phyloP scores from a whole-genome alignment of 2,113 vertebrate genomes.

The Circaetus gallicus region DNA sequence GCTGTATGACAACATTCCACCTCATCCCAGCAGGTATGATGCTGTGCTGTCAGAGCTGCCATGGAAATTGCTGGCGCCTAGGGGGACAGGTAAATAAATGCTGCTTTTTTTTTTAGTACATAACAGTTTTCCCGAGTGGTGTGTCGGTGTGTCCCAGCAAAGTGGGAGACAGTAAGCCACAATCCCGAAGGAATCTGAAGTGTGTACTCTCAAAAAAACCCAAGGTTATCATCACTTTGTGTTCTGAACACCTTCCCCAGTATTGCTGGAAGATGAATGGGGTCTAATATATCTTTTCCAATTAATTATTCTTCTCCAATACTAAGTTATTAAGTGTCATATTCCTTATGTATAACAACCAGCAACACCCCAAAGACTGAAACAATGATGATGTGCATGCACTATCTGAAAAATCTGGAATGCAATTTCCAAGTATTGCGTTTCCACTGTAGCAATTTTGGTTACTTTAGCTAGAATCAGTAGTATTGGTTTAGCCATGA shows the following conservation, averaged over 20 bases:
- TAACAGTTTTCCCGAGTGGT: neutral
- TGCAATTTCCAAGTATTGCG: neutral
- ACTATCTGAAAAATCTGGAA: neutral
- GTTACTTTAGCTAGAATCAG: neutral
- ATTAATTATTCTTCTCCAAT: neutral
- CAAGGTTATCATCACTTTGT: neutral
- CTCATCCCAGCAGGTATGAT: slow-evolving; percentile 46
- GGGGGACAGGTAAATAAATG: slow-evolving; percentile 45
- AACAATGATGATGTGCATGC: neutral
- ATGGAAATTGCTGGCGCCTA: neutral
- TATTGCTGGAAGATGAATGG: neutral
- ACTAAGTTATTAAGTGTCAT: neutral
- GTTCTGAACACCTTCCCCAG: neutral
- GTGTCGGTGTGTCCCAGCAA: neutral
- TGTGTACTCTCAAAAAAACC: neutral
- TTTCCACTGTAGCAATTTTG: neutral
- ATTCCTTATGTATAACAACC: neutral
- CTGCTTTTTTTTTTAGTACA: neutral
- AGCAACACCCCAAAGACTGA: neutral
- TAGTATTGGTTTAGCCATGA: neutral
- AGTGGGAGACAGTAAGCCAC: neutral
- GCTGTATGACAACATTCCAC: slow-evolving; percentile 26
- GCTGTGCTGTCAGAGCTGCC: slow-evolving; percentile 17
- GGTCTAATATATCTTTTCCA: neutral
- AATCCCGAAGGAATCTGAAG: neutral